Conservation (phyloP, 2,888 invertebrate genomes). For the Ellobium chinense region DNA sequence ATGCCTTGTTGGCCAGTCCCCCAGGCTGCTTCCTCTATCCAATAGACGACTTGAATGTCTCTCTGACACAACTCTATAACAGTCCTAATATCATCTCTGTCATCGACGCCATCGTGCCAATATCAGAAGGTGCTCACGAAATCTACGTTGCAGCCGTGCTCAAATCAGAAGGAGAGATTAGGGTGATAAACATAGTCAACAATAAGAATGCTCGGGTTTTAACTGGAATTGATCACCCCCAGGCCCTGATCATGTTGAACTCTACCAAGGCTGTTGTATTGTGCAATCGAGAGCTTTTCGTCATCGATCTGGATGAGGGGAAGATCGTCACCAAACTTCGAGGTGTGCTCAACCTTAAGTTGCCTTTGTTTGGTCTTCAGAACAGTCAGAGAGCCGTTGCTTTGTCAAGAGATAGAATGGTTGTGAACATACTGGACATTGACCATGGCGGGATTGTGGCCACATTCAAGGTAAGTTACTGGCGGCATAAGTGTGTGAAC, state of each 20-base stretch:
- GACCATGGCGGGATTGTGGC: slow-evolving; percentile 90
- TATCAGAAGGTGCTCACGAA: slow-evolving; percentile 12
- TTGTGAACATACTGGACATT: slow-evolving; percentile 91
- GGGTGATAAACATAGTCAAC: slow-evolving; percentile 88
- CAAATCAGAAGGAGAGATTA: slow-evolving; percentile 87
- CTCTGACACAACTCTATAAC: not conserved
- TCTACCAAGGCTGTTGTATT: slow-evolving; percentile 86
- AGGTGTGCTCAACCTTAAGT: slow-evolving; percentile 93
- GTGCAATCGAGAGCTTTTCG: slow-evolving; percentile 88
- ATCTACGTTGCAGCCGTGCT: slow-evolving; percentile 87
- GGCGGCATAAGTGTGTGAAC: no score
- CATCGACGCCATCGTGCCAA: slow-evolving; percentile 4
- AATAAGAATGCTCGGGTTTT: slow-evolving; percentile 84
- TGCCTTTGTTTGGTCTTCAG: slow-evolving; percentile 93
- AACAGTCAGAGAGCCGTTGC: slow-evolving; percentile 89
- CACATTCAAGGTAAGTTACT: slow-evolving; percentile 85
- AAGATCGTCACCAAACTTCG: slow-evolving; percentile 86
- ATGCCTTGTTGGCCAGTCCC: slow-evolving; percentile 14
- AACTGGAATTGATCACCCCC: slow-evolving; percentile 87
- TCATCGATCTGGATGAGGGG: slow-evolving; percentile 89
- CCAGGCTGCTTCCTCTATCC: slow-evolving; percentile 14
- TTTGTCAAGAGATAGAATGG: slow-evolving; percentile 91
- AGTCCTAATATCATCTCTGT: not conserved
- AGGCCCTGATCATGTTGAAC: slow-evolving; percentile 88
- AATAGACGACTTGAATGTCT: not conserved